Percentiles rank a stretch among this genome's conserved stretches.
Conservation (phyloP, 2,888 invertebrate species). For the Celastrina argiolus region DNA sequence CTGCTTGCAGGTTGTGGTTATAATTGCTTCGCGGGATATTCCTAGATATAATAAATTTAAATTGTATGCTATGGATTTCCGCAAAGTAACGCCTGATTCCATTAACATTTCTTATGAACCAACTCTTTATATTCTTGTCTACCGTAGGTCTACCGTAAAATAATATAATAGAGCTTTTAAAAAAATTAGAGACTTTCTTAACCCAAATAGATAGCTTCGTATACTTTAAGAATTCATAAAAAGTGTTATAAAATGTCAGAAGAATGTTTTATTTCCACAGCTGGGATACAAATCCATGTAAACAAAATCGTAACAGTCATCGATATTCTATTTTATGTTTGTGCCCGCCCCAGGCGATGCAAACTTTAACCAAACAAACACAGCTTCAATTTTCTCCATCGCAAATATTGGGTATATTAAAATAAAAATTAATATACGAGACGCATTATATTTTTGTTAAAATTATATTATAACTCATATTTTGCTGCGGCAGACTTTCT, state of each 20-base stretch:
- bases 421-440: not conserved
- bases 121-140: no score
- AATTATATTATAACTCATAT: not conserved
- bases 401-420: slow-evolving; percentile 28
- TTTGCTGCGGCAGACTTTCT: no score
- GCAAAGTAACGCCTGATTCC: no score
- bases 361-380: slow-evolving; percentile 56
- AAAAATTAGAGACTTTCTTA: not conserved
- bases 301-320: slow-evolving; percentile 69
- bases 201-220: no score
- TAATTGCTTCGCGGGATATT: no score
- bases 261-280: slow-evolving; percentile 12
- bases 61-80: no score
- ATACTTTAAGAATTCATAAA: not conserved
- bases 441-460: not conserved
- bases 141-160: no score
- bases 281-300: slow-evolving; percentile 60
- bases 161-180: not conserved
- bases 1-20: no score
- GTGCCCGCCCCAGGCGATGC: slow-evolving; percentile 49
- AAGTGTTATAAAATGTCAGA: not conserved
- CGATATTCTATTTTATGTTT: slow-evolving; percentile 66
- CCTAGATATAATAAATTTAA: no score
- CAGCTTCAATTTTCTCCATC: slow-evolving; percentile 12
- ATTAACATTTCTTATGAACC: no score